A percentile compares a stretch with the other conserved stretches of the same genome.
Evolutionary conservation across 2,113 vertebrate species (phyloP).

Genomic region (Pristiophorus japonicus): DNA sequence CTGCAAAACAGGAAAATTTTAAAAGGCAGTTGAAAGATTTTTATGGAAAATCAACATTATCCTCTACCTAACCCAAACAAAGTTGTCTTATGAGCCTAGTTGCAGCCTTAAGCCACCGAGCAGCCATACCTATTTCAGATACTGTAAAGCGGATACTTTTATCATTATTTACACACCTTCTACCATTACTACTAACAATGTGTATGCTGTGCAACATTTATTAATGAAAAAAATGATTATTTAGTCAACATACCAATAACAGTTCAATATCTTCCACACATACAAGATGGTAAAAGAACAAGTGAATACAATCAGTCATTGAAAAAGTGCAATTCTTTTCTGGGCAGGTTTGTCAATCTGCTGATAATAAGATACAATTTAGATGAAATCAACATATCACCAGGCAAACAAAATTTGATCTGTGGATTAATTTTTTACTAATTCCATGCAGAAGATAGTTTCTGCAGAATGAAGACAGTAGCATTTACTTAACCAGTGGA

Average conservation of each 20-base stretch:
- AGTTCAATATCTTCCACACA: background rate
- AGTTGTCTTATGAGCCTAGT: background rate
- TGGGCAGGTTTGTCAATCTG: background rate
- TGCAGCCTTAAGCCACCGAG: background rate
- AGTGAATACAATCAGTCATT: background rate
- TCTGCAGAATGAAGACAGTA: background rate
- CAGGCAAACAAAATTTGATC: background rate
- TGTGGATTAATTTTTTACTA: background rate
- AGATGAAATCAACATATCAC: background rate
- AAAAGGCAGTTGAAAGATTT: background rate
- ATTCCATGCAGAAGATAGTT: background rate
- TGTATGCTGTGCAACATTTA: background rate
- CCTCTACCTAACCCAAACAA: background rate
- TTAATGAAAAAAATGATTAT: background rate
- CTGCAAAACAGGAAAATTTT: background rate
- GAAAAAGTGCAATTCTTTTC: background rate
- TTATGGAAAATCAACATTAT: background rate
- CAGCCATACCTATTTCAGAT: background rate
- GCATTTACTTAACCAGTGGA: conserved; percentile 13
- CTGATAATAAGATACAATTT: background rate
- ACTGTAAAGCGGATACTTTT: background rate
- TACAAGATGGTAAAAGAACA: background rate
- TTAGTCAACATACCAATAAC: background rate
- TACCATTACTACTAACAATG: background rate
- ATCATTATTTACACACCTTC: too few species aligned